A percentile compares a stretch with the other conserved stretches of the same genome.
These are phyloP conservation scores for Bradypus variegatus DNA, from an alignment of 2,797 vertebrate genomes.

Conservation along the genomic window DNA sequence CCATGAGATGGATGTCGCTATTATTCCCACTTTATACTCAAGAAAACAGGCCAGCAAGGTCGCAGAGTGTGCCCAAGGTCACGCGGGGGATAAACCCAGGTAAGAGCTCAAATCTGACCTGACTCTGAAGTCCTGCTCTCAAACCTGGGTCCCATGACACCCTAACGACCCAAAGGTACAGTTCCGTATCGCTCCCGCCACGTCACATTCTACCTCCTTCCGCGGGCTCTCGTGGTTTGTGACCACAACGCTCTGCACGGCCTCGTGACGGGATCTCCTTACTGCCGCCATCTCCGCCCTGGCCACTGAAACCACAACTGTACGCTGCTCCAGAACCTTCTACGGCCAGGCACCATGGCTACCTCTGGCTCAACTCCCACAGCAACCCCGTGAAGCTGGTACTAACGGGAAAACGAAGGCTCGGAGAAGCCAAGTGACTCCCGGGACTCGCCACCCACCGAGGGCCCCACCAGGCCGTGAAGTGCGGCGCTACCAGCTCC, in stretches of 20 bases:
- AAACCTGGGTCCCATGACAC: accelerated
- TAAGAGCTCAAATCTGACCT: background rate
- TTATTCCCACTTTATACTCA: accelerated
- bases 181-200: accelerated
- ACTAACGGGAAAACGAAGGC: accelerated
- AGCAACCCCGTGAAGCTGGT: accelerated
- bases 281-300: accelerated
- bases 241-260: too few species aligned
- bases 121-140: background rate
- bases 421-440: accelerated
- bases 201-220: accelerated
- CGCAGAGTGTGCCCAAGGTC: accelerated
- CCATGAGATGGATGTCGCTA: accelerated
- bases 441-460: background rate
- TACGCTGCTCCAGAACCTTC: background rate
- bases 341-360: accelerated
- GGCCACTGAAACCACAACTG: background rate
- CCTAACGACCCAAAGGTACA: background rate
- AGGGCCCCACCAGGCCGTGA: accelerated
- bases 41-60: background rate
- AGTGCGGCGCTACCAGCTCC: accelerated
- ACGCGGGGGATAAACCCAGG: background rate
- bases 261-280: background rate
- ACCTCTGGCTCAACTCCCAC: background rate
- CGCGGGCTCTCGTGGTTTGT: too few species aligned